Evolutionary conservation across 1,140 invertebrate species (phyloP), one percentile per base, ranked within the genome.

Genomic region (Riptortus pedestris): DNA sequence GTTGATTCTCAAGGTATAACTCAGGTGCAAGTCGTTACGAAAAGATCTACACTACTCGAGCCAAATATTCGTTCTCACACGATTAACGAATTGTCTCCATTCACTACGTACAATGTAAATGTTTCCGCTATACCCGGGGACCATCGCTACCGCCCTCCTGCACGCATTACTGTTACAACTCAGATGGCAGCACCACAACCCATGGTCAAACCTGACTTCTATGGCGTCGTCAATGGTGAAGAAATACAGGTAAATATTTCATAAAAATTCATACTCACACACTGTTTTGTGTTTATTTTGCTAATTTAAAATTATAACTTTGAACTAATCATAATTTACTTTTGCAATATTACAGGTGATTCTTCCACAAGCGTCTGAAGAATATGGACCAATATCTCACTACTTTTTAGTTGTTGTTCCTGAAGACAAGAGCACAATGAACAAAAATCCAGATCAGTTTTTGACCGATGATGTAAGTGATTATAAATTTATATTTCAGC

Each of bases 371-470:
- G 95, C 96, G 0, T 96, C 92, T 0, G 95, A 98, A 78, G 94
- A 97, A 76, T 97, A 97, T 73, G 96, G 96, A n/a, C 94, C 93
- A 1, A 96, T 99, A 64, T 93, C 90, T 58, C 93, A 98, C 79
- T 99, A 99, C 75, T 96, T 90, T 74, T 74, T 99, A 63, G 86
- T 98, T 68, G 94, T 99, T 43, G 93, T 98, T 9, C 95, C 95
- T 0, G 88, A 93, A 68, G 88, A 92, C 69, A 84, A 85, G 69
- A 79, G 81, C 1, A 84, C 82, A 63, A 76, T 81, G n/a, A 81
- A 87, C 69, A 91, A 88, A 74, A 83, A 91, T 74, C 91, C 93
- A 0, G 91, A 95, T 77, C 88, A 92, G 72, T 91, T 93, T 71
- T 78, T 89, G 65, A 92, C 90, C 4, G 88, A 92, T 62, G 90